phyloP scores from a whole-genome alignment of 2,113 vertebrate species.

The Trachemys scripta region DNA sequence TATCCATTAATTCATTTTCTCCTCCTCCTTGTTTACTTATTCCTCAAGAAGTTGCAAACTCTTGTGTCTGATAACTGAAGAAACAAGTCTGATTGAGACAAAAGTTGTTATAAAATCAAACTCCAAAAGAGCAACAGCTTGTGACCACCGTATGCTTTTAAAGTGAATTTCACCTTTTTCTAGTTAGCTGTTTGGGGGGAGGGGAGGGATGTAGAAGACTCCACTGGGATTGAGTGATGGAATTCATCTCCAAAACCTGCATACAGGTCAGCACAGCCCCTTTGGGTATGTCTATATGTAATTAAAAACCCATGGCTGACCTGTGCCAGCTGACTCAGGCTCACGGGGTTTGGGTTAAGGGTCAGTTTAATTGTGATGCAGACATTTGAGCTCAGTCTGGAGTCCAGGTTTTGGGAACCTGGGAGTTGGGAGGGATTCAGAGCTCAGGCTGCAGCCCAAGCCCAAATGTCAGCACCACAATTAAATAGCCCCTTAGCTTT shows the following conservation, averaged over 20 bases:
- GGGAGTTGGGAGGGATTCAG: neutral
- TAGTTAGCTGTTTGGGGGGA: neutral
- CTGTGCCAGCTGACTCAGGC: neutral
- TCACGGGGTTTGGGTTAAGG: no score
- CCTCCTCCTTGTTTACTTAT: conserved; percentile 9
- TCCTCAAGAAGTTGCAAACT: conserved; percentile 12
- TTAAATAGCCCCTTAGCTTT: neutral
- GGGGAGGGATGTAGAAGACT: neutral
- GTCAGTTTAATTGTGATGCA: no score
- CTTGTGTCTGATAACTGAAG: conserved; percentile 6
- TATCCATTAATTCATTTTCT: neutral
- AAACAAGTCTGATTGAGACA: neutral
- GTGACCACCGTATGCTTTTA: neutral
- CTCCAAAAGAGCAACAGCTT: conserved; percentile 15
- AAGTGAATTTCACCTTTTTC: neutral
- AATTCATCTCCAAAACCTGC: neutral
- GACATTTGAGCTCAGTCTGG: no score
- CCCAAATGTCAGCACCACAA: neutral
- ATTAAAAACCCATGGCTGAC: neutral
- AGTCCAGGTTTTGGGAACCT: no score
- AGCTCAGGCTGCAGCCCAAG: neutral
- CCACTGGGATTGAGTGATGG: neutral
- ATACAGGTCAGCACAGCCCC: neutral
- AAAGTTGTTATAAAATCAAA: conserved; percentile 16
- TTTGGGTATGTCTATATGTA: neutral